Evolutionary conservation across 2,888 invertebrate genomes (phyloP).

Genomic region (Galerucella calmariensis): DNA sequence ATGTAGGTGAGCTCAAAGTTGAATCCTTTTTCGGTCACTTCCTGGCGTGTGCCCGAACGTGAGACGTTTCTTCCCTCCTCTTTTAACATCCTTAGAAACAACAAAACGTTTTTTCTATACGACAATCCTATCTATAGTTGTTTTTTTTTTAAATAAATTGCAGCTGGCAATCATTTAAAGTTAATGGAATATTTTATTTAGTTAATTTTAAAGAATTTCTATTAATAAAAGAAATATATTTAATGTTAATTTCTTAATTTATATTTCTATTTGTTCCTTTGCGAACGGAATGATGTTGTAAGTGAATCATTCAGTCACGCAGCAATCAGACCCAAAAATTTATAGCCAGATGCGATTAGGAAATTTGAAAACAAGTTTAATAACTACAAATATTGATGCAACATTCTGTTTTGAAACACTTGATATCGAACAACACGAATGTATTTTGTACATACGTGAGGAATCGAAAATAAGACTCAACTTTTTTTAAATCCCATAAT

Average conservation of each 20-base stretch:
- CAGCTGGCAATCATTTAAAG: background rate
- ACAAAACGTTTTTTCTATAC: background rate
- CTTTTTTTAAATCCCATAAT: background rate
- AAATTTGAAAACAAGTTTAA: slow-evolving; percentile 32
- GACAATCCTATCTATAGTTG: background rate
- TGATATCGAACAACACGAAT: slow-evolving; percentile 22
- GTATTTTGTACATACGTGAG: background rate
- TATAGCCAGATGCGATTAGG: slow-evolving; percentile 27
- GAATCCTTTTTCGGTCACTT: slow-evolving; percentile 32
- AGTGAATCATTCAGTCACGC: background rate
- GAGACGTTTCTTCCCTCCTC: slow-evolving; percentile 19
- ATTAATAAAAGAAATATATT: no score
- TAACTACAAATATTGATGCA: slow-evolving; percentile 35
- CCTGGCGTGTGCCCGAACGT: slow-evolving; percentile 35
- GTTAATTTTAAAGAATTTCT: no score
- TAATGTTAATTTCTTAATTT: background rate
- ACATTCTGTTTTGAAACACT: slow-evolving; percentile 28
- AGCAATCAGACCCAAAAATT: slow-evolving; percentile 9
- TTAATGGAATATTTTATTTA: background rate
- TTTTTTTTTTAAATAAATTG: background rate
- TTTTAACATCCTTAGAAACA: slow-evolving; percentile 15
- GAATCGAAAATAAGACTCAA: background rate
- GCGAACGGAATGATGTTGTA: background rate
- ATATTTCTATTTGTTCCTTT: background rate
- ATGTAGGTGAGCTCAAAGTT: slow-evolving; percentile 9